Percentiles rank a stretch among this genome's conserved stretches.
Conservation (phyloP, 1,140 invertebrate species). For the Ylistrum balloti region DNA sequence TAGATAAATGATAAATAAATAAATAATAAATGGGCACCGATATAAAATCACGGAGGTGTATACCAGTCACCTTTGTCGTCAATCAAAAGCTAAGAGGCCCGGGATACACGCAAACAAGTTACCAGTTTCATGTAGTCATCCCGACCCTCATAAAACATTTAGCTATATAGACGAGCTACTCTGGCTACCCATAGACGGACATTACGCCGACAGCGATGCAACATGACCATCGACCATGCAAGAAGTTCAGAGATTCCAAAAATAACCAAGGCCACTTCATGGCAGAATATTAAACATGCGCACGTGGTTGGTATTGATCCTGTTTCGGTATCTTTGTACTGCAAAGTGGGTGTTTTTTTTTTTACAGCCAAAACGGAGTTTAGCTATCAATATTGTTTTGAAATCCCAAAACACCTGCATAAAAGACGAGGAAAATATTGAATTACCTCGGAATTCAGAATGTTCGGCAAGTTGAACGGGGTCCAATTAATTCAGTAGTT, state of each 20-base stretch:
- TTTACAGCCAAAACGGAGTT: not conserved
- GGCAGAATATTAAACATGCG: not conserved
- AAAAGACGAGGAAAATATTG: not conserved
- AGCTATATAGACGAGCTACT: not conserved
- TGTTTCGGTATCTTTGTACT: not conserved
- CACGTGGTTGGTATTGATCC: not conserved
- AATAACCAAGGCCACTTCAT: not conserved
- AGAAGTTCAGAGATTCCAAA: not conserved
- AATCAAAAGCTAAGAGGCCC: too few relatives aligned
- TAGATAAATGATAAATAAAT: too few relatives aligned
- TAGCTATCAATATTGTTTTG: not conserved
- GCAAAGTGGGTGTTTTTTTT: not conserved
- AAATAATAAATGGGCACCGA: too few relatives aligned
- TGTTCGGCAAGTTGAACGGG: too few relatives aligned
- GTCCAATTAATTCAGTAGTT: too few relatives aligned
- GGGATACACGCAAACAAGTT: too few relatives aligned
- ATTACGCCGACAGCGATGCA: not conserved
- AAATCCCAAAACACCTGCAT: not conserved
- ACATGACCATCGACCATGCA: not conserved
- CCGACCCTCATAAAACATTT: conserved; percentile 33
- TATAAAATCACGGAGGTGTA: too few relatives aligned
- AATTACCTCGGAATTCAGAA: too few relatives aligned
- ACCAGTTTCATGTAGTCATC: not conserved
- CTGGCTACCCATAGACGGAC: not conserved
- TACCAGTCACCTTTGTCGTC: too few relatives aligned